These are phyloP conservation scores for Heteromurus nitidus DNA, from an alignment of 2,888 invertebrate species.

Conservation along the genomic window DNA sequence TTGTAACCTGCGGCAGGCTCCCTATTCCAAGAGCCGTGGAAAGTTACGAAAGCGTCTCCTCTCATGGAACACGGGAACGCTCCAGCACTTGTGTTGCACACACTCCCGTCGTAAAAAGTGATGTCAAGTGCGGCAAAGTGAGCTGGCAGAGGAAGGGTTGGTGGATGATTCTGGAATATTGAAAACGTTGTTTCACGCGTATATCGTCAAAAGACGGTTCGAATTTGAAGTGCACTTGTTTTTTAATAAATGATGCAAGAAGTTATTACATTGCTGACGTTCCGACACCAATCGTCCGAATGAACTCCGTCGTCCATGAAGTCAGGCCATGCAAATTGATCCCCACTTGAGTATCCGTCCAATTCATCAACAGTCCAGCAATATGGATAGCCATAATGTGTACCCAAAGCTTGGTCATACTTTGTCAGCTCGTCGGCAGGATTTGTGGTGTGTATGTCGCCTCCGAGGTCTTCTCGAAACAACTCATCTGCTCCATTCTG, in stretches of 20 bases:
- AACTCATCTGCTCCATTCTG: constrained; percentile 64
- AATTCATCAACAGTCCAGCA: constrained; percentile 67
- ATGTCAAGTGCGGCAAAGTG: constrained; percentile 69
- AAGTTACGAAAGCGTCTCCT: constrained; percentile 68
- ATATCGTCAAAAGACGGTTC: too few species aligned
- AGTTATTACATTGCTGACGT: constrained; percentile 63
- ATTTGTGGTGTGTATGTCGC: constrained; percentile 70
- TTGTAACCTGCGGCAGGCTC: constrained; percentile 61
- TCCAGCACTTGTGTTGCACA: constrained; percentile 55
- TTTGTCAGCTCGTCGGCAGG: constrained; percentile 71
- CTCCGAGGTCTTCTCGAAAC: constrained; percentile 66
- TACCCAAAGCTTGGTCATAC: constrained; percentile 61
- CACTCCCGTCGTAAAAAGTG: constrained; percentile 59
- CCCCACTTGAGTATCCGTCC: constrained; percentile 44
- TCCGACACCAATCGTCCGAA: constrained; percentile 68
- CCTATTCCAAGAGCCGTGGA: constrained; percentile 70
- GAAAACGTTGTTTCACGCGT: too few species aligned
- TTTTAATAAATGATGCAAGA: too few species aligned
- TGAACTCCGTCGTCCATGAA: constrained; percentile 70
- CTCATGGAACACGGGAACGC: constrained; percentile 68
- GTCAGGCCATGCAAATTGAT: constrained; percentile 70
- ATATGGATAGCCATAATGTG: constrained; percentile 70
- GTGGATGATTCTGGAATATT: constrained; percentile 66
- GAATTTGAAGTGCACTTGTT: too few species aligned
- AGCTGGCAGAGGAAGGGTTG: constrained; percentile 67